Conservation (phyloP, 2,888 invertebrate genomes). For the Volucella zonaria region DNA sequence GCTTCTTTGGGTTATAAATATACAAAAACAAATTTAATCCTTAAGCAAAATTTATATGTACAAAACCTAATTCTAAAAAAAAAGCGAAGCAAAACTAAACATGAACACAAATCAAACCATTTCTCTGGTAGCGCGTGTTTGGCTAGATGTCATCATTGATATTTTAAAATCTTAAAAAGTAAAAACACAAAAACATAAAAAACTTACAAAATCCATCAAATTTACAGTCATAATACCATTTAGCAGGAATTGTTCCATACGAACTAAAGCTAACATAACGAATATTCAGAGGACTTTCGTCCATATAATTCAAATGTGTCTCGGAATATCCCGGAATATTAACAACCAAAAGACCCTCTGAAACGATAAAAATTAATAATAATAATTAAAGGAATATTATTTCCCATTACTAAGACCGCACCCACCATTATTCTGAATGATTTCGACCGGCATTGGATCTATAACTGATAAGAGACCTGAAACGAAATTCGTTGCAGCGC, state of each 20-base stretch:
- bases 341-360: constrained; percentile 86
- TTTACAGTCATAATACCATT: constrained; percentile 87
- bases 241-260: constrained; percentile 86
- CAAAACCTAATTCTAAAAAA: no score
- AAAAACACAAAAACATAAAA: no score
- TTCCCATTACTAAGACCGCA: background rate
- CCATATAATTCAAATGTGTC: constrained; percentile 85
- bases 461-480: constrained; percentile 85
- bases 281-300: constrained; percentile 85
- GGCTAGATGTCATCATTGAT: background rate
- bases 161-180: background rate
- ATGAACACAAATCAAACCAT: no score
- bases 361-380: constrained; percentile 10
- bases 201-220: constrained; percentile 78
- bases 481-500: constrained; percentile 84
- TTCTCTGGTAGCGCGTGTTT: no score
- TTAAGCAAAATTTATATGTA: no score
- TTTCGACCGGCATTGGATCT: constrained; percentile 87
- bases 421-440: constrained; percentile 85
- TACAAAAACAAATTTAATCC: no score
- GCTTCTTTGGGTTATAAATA: no score
- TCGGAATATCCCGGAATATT: constrained; percentile 85
- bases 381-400: background rate
- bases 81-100: no score
- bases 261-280: constrained; percentile 88